Conservation (phyloP, 2,888 invertebrate genomes). For the Venustoraphidia nigricollis region DNA sequence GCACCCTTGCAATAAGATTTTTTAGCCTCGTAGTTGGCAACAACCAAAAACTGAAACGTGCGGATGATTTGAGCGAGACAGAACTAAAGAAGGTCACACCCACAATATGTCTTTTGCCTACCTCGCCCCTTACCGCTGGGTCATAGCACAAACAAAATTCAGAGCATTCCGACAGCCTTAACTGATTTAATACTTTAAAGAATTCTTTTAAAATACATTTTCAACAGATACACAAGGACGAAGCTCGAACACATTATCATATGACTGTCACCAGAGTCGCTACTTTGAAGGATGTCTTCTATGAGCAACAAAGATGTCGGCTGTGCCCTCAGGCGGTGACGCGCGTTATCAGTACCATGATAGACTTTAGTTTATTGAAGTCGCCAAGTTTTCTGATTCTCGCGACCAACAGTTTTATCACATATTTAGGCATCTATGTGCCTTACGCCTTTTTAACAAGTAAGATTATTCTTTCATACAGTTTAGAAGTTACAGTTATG, state of each 20-base stretch:
- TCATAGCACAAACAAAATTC: too few species aligned
- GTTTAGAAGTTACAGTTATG: not conserved
- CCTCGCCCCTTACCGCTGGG: too few species aligned
- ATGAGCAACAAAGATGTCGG: constrained; percentile 29
- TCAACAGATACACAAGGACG: constrained; percentile 15
- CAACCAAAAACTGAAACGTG: too few species aligned
- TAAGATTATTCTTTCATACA: constrained; percentile 10
- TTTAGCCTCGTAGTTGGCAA: too few species aligned
- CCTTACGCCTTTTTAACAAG: constrained; percentile 50
- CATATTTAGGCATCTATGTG: constrained; percentile 62
- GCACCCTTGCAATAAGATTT: too few species aligned
- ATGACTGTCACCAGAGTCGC: constrained; percentile 38
- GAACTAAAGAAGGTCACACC: too few species aligned
- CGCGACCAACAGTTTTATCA: constrained; percentile 40
- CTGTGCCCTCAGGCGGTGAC: constrained; percentile 22
- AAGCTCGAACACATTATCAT: constrained; percentile 33
- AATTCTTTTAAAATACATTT: too few species aligned
- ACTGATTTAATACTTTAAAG: too few species aligned
- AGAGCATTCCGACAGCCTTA: too few species aligned
- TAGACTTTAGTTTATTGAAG: constrained; percentile 19
- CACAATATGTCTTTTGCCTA: too few species aligned
- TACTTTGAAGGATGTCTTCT: constrained; percentile 27
- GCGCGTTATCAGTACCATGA: constrained; percentile 21
- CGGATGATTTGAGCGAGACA: too few species aligned
- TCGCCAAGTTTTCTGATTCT: constrained; percentile 23